Evolutionary conservation across 1,140 invertebrate species (phyloP), one percentile per base, ranked within the genome.

Genomic region (Pogonus chalceus): DNA sequence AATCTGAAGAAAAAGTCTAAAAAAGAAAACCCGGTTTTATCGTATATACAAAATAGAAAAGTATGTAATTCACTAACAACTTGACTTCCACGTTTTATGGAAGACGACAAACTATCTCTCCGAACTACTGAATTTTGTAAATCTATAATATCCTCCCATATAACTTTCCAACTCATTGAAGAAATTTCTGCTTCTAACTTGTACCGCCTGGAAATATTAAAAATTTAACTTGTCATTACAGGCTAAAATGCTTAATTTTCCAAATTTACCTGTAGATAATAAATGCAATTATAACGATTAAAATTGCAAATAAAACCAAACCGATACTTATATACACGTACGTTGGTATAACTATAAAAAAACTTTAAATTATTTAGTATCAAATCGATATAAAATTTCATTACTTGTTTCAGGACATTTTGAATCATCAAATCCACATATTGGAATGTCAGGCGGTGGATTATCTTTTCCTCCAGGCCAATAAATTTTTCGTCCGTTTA

Each of bases 131-230:
- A 9, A 3, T 43, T 18, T 18, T 43, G 37, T 16, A 43, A 18
- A 43, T 43, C 37, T 9, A 43, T 68, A 0, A 92, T 79, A 56
- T 96, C 92, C 52, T 83, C 80, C 80, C 86, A 88, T 53, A 81
- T 80, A 0, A 96, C 84, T 58, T 86, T 83, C 92, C 92, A 96
- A 21, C 85, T 91, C 90, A 95, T 95, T 35, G 90, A 90, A 0
- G 88, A 89, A 53, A 96, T 84, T 72, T 94, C 92, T 0, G 88
- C 87, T 68, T 96, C 91, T 22, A 92, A 72, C 64, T 89, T 91
- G 67, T 90, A 90, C 66, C 90, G 88, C 61, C 92, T 93, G 71
- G 35, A 78, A 7, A 31, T 31, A 31, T 31, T 31, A 31, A 31
- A 31, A 31, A 7, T 7, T 14, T 31, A 7, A 31, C 14, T 7